Evolutionary conservation across 1,140 invertebrate genomes (phyloP), one percentile per base, ranked within the genome.

Genomic region (Musca domestica): DNA sequence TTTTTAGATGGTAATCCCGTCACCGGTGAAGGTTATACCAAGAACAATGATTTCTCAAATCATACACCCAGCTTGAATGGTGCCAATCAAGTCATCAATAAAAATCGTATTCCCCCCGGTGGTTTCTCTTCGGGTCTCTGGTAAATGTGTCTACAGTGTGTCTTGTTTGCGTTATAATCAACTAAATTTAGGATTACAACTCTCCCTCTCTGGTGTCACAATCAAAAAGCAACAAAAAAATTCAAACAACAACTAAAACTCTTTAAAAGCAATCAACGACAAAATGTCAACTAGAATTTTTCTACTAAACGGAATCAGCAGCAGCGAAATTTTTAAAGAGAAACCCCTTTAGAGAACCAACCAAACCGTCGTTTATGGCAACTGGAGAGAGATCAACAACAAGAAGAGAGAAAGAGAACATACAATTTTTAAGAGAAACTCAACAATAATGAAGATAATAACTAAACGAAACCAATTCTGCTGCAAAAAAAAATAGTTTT

Each of bases 91-190:
- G 71, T 80, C 23, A 79, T 81, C 68, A 81, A 80, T 67, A 81
- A 81, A 74, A 81, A 81, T 72, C 81, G 82, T 64, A 72, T 84
- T 25, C 83, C 83, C 54, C 83, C 83, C 47, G 85, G 85, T 69
- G 85, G 85, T 46, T 85, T 78, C 71, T 85, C 84, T 4, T 83
- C 84, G 64, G 83, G 83, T 52, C 76, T 86, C 51, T 86, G 85
- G 85, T 83, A 83, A 78, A 71, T 49, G 30, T 25, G 58, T 68
- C 46, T 49, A n/a, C 22, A 65, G 46, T 54, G 54, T 61, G 23
- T 47, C 23, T 23, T 15, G 54, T 48, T 25, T 46, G 20, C 5
- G 30, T 30, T 30, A 68, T 27, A 68, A 66, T n/a, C 47, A 66
- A 51, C 46, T 51, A 19, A 20, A 51, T 41, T 17, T 34, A 22